Evolutionary conservation across 2,888 invertebrate species (phyloP), one percentile per base, ranked within the genome.

Genomic region (Catocala nupta): DNA sequence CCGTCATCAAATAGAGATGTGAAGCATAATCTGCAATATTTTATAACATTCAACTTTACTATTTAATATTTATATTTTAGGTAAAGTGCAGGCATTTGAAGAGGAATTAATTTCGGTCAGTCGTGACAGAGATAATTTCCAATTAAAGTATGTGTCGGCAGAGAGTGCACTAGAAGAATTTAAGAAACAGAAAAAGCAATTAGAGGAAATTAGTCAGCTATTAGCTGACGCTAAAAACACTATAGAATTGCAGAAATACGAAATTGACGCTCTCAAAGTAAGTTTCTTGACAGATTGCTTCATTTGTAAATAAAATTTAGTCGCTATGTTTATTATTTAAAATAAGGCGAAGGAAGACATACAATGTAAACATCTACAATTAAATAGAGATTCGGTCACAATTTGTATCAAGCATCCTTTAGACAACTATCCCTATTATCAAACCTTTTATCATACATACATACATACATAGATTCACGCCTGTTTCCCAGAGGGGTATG

Each of bases 141-240:
- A 93, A 75, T 75, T 93, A 12, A 94, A 94, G 64, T 93, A 89
- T 81, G 95, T 85, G 70, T 95, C 92, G 33, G 95, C 83, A 72
- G 95, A 78, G 89, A 94, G 81, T 84, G 95, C 81, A 82, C 90
- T 86, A 81, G 95, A 81, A 88, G 96, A 93, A 81, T 95, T 75
- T 82, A 95, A 83, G 86, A 96, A 87, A 70, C 94, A 96, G 70
- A 95, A 94, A 71, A 92, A 92, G 68, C 91, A 94, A 70, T 86
- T 95, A 42, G 95, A 95, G 51, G 95, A 95, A 51, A 74, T 95
- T 11, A 94, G 91, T 63, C 89, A 90, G 55, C 92, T 95, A 70
- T 68, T 93, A 45, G 50, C 74, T 9, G 91, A 91, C 34, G 88
- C 93, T 6, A 88, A 85, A 53, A 92, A 91, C 53, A 95, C 87